These are phyloP conservation scores for Morpho deidamia DNA, from an alignment of 2,888 invertebrate species.

Conservation along the genomic window DNA sequence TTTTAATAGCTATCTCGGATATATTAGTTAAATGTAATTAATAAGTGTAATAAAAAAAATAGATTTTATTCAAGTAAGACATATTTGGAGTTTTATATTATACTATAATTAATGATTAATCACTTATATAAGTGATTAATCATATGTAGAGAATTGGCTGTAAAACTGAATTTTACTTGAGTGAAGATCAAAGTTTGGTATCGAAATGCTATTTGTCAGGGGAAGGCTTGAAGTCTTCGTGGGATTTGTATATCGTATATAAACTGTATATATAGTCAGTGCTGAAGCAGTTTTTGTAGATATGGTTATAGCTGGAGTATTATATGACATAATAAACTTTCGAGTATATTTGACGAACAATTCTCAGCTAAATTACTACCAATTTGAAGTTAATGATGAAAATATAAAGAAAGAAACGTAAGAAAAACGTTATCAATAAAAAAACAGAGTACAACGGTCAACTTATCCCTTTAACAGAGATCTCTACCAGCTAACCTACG, in stretches of 20 bases:
- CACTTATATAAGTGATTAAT: no score
- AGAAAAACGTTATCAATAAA: no score
- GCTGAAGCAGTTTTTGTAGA: not conserved
- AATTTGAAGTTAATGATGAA: no score
- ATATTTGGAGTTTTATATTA: slow-evolving; percentile 10
- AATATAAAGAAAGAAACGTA: no score
- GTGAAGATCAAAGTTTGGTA: slow-evolving; percentile 7
- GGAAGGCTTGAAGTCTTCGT: slow-evolving; percentile 8
- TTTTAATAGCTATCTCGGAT: slow-evolving; percentile 9
- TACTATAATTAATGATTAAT: slow-evolving; percentile 3
- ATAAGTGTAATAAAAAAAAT: slow-evolving; percentile 7
- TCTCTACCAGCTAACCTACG: no score
- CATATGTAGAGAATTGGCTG: slow-evolving; percentile 2
- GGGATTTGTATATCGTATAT: slow-evolving; percentile 10
- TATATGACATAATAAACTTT: not conserved
- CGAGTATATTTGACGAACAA: no score
- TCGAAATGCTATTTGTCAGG: not conserved
- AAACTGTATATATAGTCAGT: slow-evolving; percentile 8
- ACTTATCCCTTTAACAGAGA: no score
- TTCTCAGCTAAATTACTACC: no score
- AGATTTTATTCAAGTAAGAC: slow-evolving; percentile 1
- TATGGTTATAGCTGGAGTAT: slow-evolving; percentile 1
- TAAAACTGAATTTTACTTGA: not conserved
- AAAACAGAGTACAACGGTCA: no score
- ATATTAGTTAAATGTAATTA: slow-evolving; percentile 12